Base-by-base conservation (phyloP, 2,113 vertebrate genomes). In the Condylura cristata region DNA sequence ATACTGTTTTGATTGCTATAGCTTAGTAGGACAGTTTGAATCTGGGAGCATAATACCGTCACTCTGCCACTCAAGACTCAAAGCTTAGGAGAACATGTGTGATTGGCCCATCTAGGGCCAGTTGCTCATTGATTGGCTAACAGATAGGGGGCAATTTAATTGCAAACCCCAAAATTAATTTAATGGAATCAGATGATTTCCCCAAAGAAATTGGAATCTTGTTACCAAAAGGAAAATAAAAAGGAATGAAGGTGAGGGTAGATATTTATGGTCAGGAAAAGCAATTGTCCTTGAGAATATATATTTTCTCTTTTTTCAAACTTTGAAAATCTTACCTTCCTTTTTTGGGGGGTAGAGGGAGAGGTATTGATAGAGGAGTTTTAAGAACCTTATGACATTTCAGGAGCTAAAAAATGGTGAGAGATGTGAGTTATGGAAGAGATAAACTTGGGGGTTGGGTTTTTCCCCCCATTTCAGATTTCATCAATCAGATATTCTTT, bases 361-460 rank as follows among this genome's bases (percentile, higher is more conserved):
- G 17, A 17, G 53, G 5, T 46, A 5, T 75, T 86, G 28, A 5
- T 82, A 92, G 82, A 37, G 26, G 60, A 63, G 3, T 65, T 91
- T 89, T 70, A 75, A 90, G 48, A 90, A 8, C 17, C 32, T 74
- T 41, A 14, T 94, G 6, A 60, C 16, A 85, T 94, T 82, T 96
- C 61, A 89, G 46, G 65, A 95, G 30, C 51, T 58, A 85, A 89
- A 94, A 91, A 86, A 16, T 75, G 28, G 20, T 65, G 20, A 94
- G 17, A 70, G 70, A 79, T 39, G 78, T 24, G 44, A 12, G 30
- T 1, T 58, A 1, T 41, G 8, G 56, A 17, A 92, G 44, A 89
- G 51, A 41, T 0, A 80, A 89, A 75, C 6, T 51, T 41, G 24
- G n/a, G 39, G 20, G 18, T 80, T 51, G 41, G 16, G 18, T 75